These are phyloP conservation scores for Megaceryle torquata DNA, from an alignment of 2,113 vertebrate genomes.

Conservation along the genomic window DNA sequence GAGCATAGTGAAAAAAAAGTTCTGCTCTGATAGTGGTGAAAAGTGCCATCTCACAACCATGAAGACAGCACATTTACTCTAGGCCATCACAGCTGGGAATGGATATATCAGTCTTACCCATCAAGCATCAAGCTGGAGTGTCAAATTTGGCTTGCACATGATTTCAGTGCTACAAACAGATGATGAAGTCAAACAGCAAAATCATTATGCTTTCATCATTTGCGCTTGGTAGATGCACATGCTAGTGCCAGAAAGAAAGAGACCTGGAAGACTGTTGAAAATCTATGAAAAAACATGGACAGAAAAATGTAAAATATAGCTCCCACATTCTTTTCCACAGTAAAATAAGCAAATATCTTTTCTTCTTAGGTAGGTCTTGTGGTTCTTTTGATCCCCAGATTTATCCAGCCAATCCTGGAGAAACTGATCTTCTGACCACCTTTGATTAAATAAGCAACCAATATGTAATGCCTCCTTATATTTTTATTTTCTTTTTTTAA, in stretches of 20 bases:
- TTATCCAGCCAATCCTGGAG: not conserved
- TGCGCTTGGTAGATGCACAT: not conserved
- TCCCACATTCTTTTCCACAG: not conserved
- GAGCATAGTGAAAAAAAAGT: not conserved
- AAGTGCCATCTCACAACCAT: not conserved
- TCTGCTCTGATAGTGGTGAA: not conserved
- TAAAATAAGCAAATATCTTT: not conserved
- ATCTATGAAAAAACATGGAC: not conserved
- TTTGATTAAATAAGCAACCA: not conserved
- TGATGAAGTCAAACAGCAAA: not conserved
- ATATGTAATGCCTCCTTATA: not conserved
- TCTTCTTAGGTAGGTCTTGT: not conserved
- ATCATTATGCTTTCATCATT: not conserved
- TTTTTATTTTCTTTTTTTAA: not conserved
- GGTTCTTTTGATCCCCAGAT: not conserved
- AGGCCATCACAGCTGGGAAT: not conserved
- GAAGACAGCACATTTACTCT: not conserved
- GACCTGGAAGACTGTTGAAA: not conserved
- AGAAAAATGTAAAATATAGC: not conserved
- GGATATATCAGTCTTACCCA: not conserved
- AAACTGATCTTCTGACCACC: not conserved
- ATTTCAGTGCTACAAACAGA: not conserved
- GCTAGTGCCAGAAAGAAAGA: not conserved
- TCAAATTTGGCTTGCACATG: not conserved
- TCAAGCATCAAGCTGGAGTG: not conserved